Conservation (phyloP, 2,888 invertebrate species). For the Dolichomitus sp. region DNA sequence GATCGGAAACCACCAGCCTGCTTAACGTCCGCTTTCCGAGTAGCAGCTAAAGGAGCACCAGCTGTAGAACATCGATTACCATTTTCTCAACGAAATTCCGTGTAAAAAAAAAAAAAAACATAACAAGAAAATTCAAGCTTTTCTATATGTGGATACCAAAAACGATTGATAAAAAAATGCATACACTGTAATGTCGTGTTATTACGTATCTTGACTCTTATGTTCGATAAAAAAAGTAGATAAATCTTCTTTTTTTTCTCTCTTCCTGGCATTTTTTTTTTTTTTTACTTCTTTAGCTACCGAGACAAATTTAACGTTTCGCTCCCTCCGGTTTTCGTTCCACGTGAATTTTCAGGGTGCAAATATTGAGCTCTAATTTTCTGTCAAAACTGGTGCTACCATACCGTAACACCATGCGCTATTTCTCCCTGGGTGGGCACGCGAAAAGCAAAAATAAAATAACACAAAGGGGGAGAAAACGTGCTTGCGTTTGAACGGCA, state of each 20-base stretch:
- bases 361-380: slow-evolving; percentile 15
- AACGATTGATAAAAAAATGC: no score
- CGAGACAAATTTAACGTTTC: slow-evolving; percentile 26
- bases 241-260: not conserved
- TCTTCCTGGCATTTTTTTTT: not conserved
- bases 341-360: slow-evolving; percentile 3
- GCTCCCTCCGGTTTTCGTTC: not conserved
- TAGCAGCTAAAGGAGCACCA: slow-evolving; percentile 27
- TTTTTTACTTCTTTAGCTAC: not conserved
- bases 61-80: slow-evolving; percentile 58
- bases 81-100: slow-evolving; percentile 41
- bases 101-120: not conserved
- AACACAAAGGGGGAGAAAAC: slow-evolving; percentile 18
- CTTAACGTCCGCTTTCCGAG: slow-evolving; percentile 38
- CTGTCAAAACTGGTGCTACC: slow-evolving; percentile 25
- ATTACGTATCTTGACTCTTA: no score
- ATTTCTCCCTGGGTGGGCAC: slow-evolving; percentile 36
- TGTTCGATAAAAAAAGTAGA: not conserved
- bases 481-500: slow-evolving; percentile 19
- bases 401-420: slow-evolving; percentile 13
- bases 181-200: no score
- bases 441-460: slow-evolving; percentile 29
- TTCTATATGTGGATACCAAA: not conserved
- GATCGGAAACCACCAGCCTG: slow-evolving; percentile 43
- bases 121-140: not conserved